phyloP scores from a whole-genome alignment of 2,113 vertebrate species.

The Strix uralensis region DNA sequence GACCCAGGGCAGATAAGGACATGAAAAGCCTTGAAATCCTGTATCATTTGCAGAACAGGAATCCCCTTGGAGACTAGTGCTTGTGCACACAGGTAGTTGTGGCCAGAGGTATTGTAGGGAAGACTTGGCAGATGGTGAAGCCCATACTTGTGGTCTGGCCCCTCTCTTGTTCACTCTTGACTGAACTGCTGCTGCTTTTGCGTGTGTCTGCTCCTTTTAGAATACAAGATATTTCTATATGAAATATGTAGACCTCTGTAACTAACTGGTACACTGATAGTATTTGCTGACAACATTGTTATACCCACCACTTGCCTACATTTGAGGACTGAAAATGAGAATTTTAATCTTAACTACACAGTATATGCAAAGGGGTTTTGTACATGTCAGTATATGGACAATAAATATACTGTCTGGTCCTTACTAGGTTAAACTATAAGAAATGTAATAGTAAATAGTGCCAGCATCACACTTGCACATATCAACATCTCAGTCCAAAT shows the following conservation, averaged over 20 bases:
- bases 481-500: background rate
- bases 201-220: background rate
- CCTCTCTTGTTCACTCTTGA: background rate
- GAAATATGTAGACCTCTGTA: background rate
- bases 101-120: background rate
- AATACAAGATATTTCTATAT: background rate
- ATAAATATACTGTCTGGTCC: background rate
- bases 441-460: background rate
- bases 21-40: fast-evolving
- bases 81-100: fast-evolving
- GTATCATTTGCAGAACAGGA: background rate
- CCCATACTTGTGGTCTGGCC: background rate
- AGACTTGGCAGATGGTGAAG: background rate
- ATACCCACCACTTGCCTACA: background rate
- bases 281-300: background rate
- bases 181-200: background rate
- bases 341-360: background rate
- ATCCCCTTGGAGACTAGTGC: background rate
- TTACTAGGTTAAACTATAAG: background rate
- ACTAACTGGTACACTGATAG: background rate
- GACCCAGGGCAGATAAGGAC: background rate
- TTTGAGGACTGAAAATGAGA: background rate
- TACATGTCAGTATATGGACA: background rate
- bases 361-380: background rate
- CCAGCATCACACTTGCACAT: fast-evolving